A percentile compares a stretch with the other conserved stretches of the same genome.
These are phyloP conservation scores for Orchesellides sinensis DNA, from an alignment of 2,888 invertebrate genomes.

Conservation along the genomic window DNA sequence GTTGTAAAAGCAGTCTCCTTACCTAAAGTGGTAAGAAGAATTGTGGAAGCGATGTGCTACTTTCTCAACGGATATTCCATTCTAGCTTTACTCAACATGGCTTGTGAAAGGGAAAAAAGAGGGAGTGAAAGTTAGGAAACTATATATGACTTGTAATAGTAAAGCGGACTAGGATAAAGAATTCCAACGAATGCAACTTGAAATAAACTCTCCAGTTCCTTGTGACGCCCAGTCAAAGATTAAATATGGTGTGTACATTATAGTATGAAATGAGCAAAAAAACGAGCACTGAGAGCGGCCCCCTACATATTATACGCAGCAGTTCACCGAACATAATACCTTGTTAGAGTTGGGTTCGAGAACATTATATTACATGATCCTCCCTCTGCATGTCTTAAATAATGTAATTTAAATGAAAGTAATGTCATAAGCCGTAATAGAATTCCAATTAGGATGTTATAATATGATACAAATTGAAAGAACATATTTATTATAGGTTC, in stretches of 20 bases:
- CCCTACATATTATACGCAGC: no score
- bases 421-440: no score
- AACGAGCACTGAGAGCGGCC: no score
- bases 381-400: not conserved
- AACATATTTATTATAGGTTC: no score
- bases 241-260: constrained; percentile 24
- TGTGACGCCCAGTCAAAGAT: constrained; percentile 49
- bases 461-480: constrained; percentile 40
- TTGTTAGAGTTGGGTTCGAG: no score
- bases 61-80: constrained; percentile 32
- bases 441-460: constrained; percentile 35
- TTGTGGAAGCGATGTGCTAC: constrained; percentile 46
- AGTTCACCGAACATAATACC: no score
- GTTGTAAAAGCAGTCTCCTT: constrained; percentile 54
- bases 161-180: constrained; percentile 3
- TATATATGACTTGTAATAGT: no score
- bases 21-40: constrained; percentile 57
- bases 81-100: not conserved
- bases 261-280: not conserved
- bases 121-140: constrained; percentile 50
- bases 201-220: constrained; percentile 48
- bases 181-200: constrained; percentile 39
- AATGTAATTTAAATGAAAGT: constrained; percentile 13
- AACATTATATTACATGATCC: not conserved
- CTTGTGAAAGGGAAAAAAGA: constrained; percentile 17